phyloP scores from a whole-genome alignment of 37 sponge, comb jelly and placozoan genomes.

The Eunapius fragilis region DNA sequence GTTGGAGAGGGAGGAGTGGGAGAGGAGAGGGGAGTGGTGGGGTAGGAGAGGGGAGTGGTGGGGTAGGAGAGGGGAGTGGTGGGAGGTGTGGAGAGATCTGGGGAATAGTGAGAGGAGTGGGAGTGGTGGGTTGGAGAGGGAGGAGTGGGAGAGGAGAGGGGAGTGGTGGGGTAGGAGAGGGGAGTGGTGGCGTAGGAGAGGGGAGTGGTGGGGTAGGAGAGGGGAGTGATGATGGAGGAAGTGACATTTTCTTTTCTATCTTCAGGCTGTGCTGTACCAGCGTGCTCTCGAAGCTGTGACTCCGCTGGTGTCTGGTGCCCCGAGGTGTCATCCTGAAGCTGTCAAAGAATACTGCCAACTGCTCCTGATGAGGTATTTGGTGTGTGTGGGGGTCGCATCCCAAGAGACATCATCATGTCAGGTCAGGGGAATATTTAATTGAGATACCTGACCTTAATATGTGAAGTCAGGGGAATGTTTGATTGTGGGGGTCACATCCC shows the following conservation, averaged over 20 bases:
- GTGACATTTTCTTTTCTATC: background rate
- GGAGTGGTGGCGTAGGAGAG: background rate
- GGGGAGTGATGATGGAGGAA: background rate
- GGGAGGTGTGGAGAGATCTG: background rate
- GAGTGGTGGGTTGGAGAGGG: background rate
- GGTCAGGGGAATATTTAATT: too few relatives aligned
- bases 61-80: background rate
- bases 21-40: too few relatives aligned
- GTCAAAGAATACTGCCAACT: constrained; percentile 51
- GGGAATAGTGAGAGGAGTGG: background rate
- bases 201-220: background rate
- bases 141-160: background rate
- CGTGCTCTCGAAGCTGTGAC: constrained; percentile 64
- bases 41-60: background rate
- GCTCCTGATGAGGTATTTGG: constrained; percentile 45
- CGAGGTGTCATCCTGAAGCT: constrained; percentile 1
- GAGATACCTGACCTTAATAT: too few relatives aligned
- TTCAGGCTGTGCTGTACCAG: constrained; percentile 46
- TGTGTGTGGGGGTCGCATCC: background rate
- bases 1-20: too few relatives aligned
- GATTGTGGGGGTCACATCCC: too few relatives aligned
- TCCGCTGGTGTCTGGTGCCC: constrained; percentile 15
- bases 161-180: background rate
- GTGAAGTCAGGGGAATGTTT: too few relatives aligned
- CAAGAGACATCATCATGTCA: too few relatives aligned